Evolutionary conservation across 2,888 invertebrate species (phyloP).

Genomic region (Thysanoteuthis rhombus): DNA sequence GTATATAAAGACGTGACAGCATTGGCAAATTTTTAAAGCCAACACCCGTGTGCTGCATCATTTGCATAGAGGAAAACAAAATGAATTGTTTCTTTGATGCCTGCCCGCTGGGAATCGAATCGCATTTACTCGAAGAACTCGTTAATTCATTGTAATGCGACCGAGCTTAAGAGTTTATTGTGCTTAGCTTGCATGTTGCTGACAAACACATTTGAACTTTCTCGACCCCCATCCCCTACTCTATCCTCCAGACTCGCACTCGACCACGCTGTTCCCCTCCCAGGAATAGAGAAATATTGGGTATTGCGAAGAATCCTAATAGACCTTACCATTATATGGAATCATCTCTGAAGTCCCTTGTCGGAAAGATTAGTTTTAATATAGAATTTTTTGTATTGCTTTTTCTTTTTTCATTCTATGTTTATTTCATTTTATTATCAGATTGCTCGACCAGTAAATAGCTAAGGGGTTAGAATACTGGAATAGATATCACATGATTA

Average conservation of each 20-base stretch:
- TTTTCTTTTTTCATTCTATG: too few species aligned
- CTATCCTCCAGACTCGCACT: background rate
- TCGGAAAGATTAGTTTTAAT: background rate
- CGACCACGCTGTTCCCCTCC: background rate
- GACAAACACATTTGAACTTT: background rate
- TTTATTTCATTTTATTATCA: too few species aligned
- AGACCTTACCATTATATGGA: conserved; percentile 12
- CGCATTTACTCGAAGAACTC: background rate
- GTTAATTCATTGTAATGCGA: conserved; percentile 12
- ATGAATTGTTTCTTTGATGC: background rate
- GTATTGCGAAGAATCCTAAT: background rate
- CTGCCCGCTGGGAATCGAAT: background rate
- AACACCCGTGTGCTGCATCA: background rate
- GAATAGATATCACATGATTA: too few species aligned
- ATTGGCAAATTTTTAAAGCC: background rate
- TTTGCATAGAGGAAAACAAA: background rate
- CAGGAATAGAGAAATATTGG: background rate
- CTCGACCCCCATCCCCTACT: background rate
- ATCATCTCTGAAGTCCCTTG: background rate
- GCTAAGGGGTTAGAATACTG: too few species aligned
- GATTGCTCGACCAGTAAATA: too few species aligned
- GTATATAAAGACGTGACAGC: background rate
- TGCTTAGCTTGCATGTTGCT: background rate
- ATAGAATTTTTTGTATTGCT: background rate
- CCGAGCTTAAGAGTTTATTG: background rate